These are phyloP conservation scores for Arenaria interpres DNA, from an alignment of 2,113 vertebrate genomes.

Conservation along the genomic window DNA sequence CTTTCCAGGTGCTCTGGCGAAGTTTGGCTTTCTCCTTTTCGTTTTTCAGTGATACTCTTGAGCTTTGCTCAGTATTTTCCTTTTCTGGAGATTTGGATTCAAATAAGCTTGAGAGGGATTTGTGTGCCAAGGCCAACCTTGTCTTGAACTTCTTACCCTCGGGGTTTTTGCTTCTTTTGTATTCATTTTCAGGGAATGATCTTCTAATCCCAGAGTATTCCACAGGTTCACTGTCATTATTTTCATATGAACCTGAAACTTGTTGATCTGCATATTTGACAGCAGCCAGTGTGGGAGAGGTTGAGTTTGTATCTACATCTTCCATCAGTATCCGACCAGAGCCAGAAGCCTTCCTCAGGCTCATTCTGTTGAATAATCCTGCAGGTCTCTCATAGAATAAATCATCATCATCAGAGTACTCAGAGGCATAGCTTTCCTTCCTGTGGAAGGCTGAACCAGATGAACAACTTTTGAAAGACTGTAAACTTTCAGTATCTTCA, in stretches of 20 bases:
- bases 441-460: slow-evolving; percentile 2
- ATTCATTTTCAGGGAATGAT: slow-evolving; percentile 52
- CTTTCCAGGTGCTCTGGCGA: slow-evolving; percentile 75
- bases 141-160: slow-evolving; percentile 81
- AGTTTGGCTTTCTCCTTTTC: slow-evolving; percentile 69
- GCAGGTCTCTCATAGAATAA: slow-evolving; percentile 70
- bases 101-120: slow-evolving; percentile 85
- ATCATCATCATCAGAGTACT: slow-evolving; percentile 75
- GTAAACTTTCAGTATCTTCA: slow-evolving; percentile 41
- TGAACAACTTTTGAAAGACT: slow-evolving; percentile 47
- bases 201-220: slow-evolving; percentile 31
- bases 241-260: background rate
- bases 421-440: slow-evolving; percentile 45
- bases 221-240: background rate
- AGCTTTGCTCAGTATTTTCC: slow-evolving; percentile 67
- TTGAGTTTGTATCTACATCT: background rate
- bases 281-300: background rate
- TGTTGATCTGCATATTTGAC: background rate
- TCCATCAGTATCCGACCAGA: slow-evolving; percentile 11
- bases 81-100: slow-evolving; percentile 80
- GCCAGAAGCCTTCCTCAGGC: slow-evolving; percentile 56
- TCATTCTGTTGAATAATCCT: slow-evolving; percentile 61
- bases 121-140: slow-evolving; percentile 82
- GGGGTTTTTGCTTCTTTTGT: slow-evolving; percentile 73
- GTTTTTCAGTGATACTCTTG: slow-evolving; percentile 17